Evolutionary conservation across 2,113 vertebrate genomes (phyloP).

Genomic region (Pycnonotus jocosus): DNA sequence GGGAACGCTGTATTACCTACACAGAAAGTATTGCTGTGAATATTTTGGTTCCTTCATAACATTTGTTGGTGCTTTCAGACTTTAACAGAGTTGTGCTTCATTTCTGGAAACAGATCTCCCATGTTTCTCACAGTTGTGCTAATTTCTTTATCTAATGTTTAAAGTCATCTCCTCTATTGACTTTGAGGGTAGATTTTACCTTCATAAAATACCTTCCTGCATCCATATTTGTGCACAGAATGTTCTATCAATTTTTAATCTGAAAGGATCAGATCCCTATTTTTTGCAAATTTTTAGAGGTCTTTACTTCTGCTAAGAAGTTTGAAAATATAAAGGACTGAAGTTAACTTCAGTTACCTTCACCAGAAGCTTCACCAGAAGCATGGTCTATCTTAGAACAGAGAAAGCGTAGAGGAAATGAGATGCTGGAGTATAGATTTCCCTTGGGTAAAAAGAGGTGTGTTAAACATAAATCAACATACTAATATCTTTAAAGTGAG

Average conservation of each 20-base stretch:
- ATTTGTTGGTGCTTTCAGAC: background rate
- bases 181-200: background rate
- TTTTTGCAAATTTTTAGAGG: background rate
- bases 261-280: background rate
- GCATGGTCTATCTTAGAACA: background rate
- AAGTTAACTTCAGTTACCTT: background rate
- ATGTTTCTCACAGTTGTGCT: background rate
- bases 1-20: background rate
- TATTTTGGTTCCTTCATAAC: background rate
- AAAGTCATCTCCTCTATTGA: background rate
- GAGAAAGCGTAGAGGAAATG: background rate
- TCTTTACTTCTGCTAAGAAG: background rate
- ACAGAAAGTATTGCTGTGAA: background rate
- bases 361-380: background rate
- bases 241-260: background rate
- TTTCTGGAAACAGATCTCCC: background rate
- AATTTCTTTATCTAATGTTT: background rate
- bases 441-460: background rate
- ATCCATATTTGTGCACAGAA: background rate
- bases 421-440: background rate
- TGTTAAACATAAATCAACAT: background rate
- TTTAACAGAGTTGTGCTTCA: background rate
- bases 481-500: background rate
- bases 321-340: background rate
- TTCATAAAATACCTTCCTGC: background rate